Conservation (phyloP, 64 coral and sea anemone genomes). For the Montipora capricornis region DNA sequence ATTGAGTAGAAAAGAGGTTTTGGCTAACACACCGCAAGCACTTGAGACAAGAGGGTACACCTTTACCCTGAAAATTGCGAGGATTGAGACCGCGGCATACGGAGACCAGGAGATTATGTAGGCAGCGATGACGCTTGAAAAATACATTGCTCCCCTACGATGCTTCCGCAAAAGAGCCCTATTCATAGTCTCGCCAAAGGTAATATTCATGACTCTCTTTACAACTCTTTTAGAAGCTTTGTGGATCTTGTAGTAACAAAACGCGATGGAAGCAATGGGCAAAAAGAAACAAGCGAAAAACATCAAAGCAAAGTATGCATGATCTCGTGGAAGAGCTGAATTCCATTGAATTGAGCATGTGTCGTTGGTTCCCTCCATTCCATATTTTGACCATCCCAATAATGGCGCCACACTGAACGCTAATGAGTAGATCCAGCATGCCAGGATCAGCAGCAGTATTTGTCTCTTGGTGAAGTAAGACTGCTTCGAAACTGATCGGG, state of each 20-base stretch:
- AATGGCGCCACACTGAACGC: constrained; percentile 26
- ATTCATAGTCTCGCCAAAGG: neutral
- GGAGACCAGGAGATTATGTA: constrained; percentile 15
- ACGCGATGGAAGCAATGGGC: constrained; percentile 15
- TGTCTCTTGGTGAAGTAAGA: constrained; percentile 27
- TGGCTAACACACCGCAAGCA: constrained; percentile 19
- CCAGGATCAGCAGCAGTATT: neutral
- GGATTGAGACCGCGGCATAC: constrained; percentile 9
- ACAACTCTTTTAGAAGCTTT: constrained; percentile 18
- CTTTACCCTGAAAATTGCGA: neutral
- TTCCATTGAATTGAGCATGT: constrained; percentile 42
- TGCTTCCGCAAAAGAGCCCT: neutral
- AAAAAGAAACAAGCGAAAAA: constrained; percentile 45
- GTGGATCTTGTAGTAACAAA: constrained; percentile 54
- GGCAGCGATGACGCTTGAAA: constrained; percentile 23
- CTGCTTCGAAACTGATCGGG: constrained; percentile 19
- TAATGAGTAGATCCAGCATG: constrained; percentile 39
- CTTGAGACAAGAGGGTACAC: neutral
- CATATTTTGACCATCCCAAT: constrained; percentile 43
- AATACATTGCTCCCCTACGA: neutral
- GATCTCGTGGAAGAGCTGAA: neutral
- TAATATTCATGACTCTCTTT: neutral
- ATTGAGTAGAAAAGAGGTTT: constrained; percentile 15
- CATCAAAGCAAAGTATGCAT: constrained; percentile 36
- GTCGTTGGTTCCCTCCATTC: constrained; percentile 13